Evolutionary conservation across 1,140 invertebrate species (phyloP).

Genomic region (Calephelis nemesis): DNA sequence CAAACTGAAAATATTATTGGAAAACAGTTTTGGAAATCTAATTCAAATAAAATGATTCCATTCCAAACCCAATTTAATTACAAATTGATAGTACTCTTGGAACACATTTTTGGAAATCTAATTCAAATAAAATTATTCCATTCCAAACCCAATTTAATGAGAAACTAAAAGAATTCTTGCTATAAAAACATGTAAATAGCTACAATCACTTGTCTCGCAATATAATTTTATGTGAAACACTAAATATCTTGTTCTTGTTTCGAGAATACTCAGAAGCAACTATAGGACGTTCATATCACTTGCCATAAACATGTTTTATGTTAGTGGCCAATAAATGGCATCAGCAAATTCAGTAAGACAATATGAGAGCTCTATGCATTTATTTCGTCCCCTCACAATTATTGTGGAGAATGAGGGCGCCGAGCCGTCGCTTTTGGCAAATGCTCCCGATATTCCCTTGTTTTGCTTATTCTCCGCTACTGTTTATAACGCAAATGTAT

Average conservation of each 20-base stretch:
- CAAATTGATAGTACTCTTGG: neutral
- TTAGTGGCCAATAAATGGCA: conserved; percentile 79
- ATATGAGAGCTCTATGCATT: conserved; percentile 72
- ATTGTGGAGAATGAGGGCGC: conserved; percentile 66
- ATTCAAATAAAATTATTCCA: neutral
- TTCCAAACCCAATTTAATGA: neutral
- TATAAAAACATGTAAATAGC: conserved; percentile 11
- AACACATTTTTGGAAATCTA: no score
- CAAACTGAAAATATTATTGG: no score
- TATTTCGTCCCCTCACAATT: conserved; percentile 62
- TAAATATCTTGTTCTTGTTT: conserved; percentile 68
- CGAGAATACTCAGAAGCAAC: conserved; percentile 49
- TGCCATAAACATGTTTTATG: conserved; percentile 78
- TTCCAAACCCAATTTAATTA: neutral
- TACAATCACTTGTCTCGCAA: conserved; percentile 36
- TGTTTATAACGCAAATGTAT: conserved; percentile 58
- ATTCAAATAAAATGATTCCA: neutral
- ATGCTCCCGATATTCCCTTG: conserved; percentile 56
- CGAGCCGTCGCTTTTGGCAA: conserved; percentile 60
- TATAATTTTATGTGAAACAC: conserved; percentile 63
- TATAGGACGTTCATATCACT: conserved; percentile 64
- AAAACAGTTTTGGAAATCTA: no score
- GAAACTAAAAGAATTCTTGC: neutral
- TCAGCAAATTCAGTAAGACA: conserved; percentile 77
- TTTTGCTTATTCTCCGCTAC: conserved; percentile 57